Evolutionary conservation across 2,113 vertebrate species (phyloP), one percentile per base, ranked within the genome.

Genomic region (Megaptera novaeangliae): DNA sequence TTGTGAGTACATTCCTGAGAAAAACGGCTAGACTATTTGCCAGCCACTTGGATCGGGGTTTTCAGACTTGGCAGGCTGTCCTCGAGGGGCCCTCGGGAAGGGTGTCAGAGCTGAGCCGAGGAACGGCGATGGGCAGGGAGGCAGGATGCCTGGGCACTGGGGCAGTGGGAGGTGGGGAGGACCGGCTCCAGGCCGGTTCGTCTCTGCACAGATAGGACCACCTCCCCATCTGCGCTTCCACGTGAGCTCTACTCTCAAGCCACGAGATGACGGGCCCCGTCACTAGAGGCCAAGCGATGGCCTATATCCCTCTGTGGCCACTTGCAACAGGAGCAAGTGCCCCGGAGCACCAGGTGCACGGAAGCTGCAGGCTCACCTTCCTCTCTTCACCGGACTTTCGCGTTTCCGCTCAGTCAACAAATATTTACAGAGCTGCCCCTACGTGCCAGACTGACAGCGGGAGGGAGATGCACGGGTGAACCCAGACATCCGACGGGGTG

Each of bases 331-430:
- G 27, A 55, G 89, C 55, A 0, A 3, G 36, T 3, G 13, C 29
- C 9, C 27, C 5, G 8, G 66, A 17, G 75, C 23, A 25, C 17
- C 14, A 0, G 27, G 0, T 6, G 25, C 49, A 8, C 2, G 4
- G 36, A 13, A 0, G 8, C 21, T 5, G 18, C 34, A n/a, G n/a
- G 2, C 1, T 21, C 18, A 20, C 71, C 1, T 6, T 31, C n/a
- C 34, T n/a, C 36, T 14, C 41, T 52, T 81, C n/a, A 2, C 75
- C 17, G 89, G 96, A 96, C 96, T 36, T 83, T 2, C 15, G 9
- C 15, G 44, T 83, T 57, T 75, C 63, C 8, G 34, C 39, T 2
- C 11, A 27, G 92, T 34, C 64, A 86, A 96, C 52, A 59, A 75
- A 81, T 10, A 64, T 29, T 77, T 20, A 49, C 8, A 44, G 74